Percentiles rank a stretch among this genome's conserved stretches.
phyloP scores from a whole-genome alignment of 1,140 invertebrate species.

The Sinella curviseta region DNA sequence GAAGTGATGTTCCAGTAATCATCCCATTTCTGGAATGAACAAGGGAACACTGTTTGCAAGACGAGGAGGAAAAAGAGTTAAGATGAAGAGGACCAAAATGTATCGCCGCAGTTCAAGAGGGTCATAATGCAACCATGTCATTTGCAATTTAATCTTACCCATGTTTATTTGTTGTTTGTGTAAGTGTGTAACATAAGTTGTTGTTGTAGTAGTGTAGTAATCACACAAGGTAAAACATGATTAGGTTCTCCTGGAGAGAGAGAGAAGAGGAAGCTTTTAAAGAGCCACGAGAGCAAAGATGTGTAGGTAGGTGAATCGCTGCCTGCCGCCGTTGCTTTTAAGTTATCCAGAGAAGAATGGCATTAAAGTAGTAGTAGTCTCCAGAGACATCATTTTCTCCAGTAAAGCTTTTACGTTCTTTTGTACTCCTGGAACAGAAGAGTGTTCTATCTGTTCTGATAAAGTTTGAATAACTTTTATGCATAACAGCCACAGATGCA shows the following conservation, averaged over 20 bases:
- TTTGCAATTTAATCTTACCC: conserved; percentile 26
- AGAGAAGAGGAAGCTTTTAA: background rate
- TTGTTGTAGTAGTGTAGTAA: too few species aligned
- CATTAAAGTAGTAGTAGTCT: conserved; percentile 23
- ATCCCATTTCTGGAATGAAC: background rate
- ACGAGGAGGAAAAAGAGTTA: background rate
- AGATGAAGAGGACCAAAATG: background rate
- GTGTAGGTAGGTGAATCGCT: background rate
- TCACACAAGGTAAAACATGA: conserved; percentile 17
- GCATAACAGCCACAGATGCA: conserved; percentile 8
- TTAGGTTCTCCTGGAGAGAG: too few species aligned
- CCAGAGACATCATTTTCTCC: conserved; percentile 22
- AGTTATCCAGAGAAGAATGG: conserved; percentile 20
- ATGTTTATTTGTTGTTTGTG: conserved; percentile 14
- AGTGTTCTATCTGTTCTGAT: conserved; percentile 2
- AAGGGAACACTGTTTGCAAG: background rate
- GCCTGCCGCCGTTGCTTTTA: conserved; percentile 8
- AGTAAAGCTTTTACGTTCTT: conserved; percentile 25
- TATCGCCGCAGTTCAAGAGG: background rate
- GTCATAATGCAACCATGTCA: conserved; percentile 13
- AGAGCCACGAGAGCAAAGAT: background rate
- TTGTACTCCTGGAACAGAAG: background rate
- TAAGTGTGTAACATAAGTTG: background rate
- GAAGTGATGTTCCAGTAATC: conserved; percentile 15
- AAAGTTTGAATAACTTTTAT: background rate